Evolutionary conservation across 2,888 invertebrate species (phyloP), one percentile per base, ranked within the genome.

Genomic region (Xanthia icteritia): DNA sequence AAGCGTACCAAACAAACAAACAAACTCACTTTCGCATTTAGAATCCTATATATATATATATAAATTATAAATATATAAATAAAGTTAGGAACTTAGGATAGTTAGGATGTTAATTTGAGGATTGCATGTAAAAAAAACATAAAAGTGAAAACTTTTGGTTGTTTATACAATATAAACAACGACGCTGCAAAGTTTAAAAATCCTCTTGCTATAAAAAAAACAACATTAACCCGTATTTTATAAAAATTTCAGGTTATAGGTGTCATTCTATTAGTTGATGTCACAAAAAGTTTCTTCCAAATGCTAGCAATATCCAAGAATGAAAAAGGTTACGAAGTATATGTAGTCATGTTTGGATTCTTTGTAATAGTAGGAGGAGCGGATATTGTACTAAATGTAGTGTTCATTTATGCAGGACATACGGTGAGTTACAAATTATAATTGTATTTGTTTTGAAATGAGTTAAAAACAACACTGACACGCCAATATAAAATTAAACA

Each of bases 371-470:
- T 81, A 3, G 58, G 8, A 20, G 81, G 81, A 23, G 15, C 45
- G 2, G 79, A 79, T 66, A 66, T 79, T 66, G 79, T 81, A 9
- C 39, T 79, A 11, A 66, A 60, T 31, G 75, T 79, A 15, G 75
- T 74, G 0, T 74, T 79, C 27, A 27, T 81, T 20, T 74, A 66
- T 39, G 79, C 75, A 13, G 79, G 51, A 9, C 81, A 79, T 17
- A 81, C 15, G 60, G 79, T 79, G 36, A 81, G 79, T 6, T 51
- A 65, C 17, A n/a, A 42, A 65, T 42, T 2, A 23, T 15, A 8
- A 13, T 23, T 39, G 23, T n/a, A 42, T 60, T 63, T 15, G 5
- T 31, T 63, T 61, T 63, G 36, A 23, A 36, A 13, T 23, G 6
- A 6, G 6, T n/a, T 15, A 23, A 5, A 48, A 15, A 17, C 17